Evolutionary conservation across 2,113 vertebrate genomes (phyloP).

Genomic region (Ameiurus melas): DNA sequence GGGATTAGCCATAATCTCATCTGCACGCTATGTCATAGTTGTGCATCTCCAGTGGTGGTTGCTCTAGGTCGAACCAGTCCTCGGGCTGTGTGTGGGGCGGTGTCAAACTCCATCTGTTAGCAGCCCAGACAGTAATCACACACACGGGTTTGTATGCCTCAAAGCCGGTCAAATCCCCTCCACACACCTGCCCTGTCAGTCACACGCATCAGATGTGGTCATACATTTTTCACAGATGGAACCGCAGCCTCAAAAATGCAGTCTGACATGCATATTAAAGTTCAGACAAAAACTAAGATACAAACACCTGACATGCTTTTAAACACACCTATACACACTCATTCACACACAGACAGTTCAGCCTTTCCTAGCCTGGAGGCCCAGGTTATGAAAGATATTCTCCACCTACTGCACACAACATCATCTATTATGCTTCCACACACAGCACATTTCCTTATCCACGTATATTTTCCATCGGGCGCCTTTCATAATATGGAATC

Average conservation of each 20-base stretch:
- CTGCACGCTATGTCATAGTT: conserved; percentile 33
- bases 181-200: conserved; percentile 38
- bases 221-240: conserved; percentile 1
- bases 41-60: conserved; percentile 24
- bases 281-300: background rate
- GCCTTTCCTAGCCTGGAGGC: conserved; percentile 16
- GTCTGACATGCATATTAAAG: conserved; percentile 25
- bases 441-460: conserved; percentile 14
- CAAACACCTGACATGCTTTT: conserved; percentile 13
- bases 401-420: conserved; percentile 9
- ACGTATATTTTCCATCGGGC: conserved; percentile 20
- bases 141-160: conserved; percentile 17
- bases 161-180: conserved; percentile 15
- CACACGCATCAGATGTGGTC: conserved; percentile 20
- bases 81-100: conserved; percentile 30
- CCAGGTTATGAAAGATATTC: conserved; percentile 26
- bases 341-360: background rate
- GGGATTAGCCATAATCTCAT: conserved; percentile 44
- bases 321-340: background rate
- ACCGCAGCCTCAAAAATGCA: conserved; percentile 24
- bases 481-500: background rate
- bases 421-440: conserved; percentile 16
- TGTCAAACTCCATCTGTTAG: conserved; percentile 33
- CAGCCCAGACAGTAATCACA: conserved; percentile 17
- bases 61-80: conserved; percentile 38